Conservation (phyloP, 2,888 invertebrate genomes). For the Alviniconcha strummeri region DNA sequence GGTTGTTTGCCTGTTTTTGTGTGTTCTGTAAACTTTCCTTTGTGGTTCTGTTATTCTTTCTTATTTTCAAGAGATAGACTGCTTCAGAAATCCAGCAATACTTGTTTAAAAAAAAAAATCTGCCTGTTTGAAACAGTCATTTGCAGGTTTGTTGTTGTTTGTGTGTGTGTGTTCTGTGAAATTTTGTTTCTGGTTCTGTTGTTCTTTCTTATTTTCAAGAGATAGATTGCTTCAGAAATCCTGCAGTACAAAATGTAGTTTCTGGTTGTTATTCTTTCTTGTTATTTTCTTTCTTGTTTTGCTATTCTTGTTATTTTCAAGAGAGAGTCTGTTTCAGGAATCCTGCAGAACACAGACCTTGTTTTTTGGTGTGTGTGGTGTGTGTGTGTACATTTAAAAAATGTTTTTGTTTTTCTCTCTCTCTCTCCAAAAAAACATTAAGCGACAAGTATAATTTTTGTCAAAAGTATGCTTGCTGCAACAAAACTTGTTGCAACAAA, state of each 20-base stretch:
- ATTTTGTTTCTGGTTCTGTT: neutral
- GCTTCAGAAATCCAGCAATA: neutral
- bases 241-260: neutral
- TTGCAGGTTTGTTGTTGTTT: conserved; percentile 4
- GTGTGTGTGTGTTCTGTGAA: neutral
- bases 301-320: too few relatives aligned
- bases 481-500: too few relatives aligned
- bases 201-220: neutral
- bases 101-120: too few relatives aligned
- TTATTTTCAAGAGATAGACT: neutral
- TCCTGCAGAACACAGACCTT: too few relatives aligned
- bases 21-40: neutral
- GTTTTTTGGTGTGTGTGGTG: neutral
- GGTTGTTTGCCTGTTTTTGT: neutral
- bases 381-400: neutral
- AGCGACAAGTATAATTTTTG: too few relatives aligned
- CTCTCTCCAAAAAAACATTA: too few relatives aligned
- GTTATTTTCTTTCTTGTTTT: too few relatives aligned
- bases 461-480: too few relatives aligned
- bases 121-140: neutral
- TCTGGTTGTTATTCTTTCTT: neutral
- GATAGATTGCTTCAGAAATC: neutral
- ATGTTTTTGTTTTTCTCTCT: too few relatives aligned
- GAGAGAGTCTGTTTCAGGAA: too few relatives aligned
- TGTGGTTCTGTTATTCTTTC: neutral